Evolutionary conservation across 2,797 vertebrate species (phyloP).

Genomic region (Threskiornis aethiopicus): DNA sequence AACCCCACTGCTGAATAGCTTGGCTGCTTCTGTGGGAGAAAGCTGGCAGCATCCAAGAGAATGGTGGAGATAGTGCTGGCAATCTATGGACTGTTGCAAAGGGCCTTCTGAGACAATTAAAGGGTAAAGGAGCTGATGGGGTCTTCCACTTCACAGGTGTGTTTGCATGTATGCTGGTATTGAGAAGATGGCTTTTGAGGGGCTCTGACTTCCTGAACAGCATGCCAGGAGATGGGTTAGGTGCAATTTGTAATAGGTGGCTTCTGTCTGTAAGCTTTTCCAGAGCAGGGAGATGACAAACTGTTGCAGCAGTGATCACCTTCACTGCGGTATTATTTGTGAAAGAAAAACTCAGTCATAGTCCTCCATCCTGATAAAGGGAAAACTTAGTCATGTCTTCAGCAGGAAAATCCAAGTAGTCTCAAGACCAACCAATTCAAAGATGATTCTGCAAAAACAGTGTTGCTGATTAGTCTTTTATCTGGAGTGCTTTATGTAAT

Average conservation of each 20-base stretch:
- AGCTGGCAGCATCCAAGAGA: not conserved
- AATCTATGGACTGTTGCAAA: not conserved
- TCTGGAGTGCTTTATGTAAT: not conserved
- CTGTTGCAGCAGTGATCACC: not conserved
- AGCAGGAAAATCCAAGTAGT: not conserved
- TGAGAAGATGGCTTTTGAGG: not conserved
- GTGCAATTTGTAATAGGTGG: not conserved
- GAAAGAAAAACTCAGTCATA: not conserved
- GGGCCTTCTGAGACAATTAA: not conserved
- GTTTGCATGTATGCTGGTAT: not conserved
- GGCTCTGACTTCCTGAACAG: not conserved
- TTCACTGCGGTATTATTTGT: rapidly evolving
- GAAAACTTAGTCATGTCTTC: not conserved
- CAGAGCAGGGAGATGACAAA: not conserved
- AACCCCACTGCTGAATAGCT: not conserved
- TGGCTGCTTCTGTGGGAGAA: not conserved
- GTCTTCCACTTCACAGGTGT: rapidly evolving
- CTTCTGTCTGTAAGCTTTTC: not conserved
- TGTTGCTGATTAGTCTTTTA: not conserved
- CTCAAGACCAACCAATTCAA: not conserved
- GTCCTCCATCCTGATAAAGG: not conserved
- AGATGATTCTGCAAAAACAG: not conserved
- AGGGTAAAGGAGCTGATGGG: not conserved
- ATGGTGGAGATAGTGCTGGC: not conserved
- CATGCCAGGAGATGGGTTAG: not conserved